Conservation (phyloP, 2,113 vertebrate genomes). For the Eulemur macaco region DNA sequence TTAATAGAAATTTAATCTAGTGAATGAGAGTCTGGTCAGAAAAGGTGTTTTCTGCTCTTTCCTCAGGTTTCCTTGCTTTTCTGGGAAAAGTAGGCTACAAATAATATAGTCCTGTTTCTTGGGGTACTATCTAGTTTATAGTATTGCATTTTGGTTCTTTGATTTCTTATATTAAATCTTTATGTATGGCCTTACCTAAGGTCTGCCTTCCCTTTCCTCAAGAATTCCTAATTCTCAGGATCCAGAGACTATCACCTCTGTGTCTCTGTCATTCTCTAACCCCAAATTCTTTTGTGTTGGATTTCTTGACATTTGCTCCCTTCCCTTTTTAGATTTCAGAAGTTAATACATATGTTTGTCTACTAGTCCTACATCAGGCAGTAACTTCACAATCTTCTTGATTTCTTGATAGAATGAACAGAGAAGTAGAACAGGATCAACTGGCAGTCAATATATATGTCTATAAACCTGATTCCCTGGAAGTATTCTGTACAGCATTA, state of each 20-base stretch:
- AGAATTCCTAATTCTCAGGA: not conserved
- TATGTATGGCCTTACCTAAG: not conserved
- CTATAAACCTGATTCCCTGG: not conserved
- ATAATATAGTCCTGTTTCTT: not conserved
- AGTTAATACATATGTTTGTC: not conserved
- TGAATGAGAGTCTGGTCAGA: not conserved
- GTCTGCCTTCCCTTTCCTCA: not conserved
- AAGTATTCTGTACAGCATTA: not conserved
- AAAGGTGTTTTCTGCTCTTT: not conserved
- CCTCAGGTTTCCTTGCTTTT: not conserved
- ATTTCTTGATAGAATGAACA: not conserved
- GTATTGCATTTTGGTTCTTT: not conserved
- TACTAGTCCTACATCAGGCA: not conserved
- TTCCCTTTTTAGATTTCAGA: not conserved
- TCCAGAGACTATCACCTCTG: not conserved
- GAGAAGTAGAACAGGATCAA: not conserved
- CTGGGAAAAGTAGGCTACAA: not conserved
- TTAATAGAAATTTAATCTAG: not conserved
- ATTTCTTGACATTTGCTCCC: not conserved
- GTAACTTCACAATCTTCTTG: not conserved
- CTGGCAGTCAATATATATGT: not conserved
- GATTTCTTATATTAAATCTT: not conserved
- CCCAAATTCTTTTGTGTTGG: not conserved
- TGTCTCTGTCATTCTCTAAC: not conserved
- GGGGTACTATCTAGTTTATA: not conserved